These are phyloP conservation scores for Sitta carolinensis DNA, from an alignment of 2,797 vertebrate species.

Conservation along the genomic window DNA sequence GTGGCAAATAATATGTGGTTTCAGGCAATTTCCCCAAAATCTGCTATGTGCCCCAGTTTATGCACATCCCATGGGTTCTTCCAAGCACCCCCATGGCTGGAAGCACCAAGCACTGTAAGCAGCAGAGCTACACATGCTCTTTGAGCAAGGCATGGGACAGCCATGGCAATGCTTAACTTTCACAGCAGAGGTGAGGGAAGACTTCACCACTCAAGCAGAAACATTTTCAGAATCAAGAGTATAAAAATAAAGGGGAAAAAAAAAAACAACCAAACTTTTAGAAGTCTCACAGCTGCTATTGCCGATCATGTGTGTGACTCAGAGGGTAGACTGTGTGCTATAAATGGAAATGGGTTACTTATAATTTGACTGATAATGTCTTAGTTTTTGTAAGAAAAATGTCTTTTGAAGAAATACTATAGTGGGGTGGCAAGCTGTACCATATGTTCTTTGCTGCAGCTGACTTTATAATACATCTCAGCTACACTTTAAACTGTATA, in stretches of 20 bases:
- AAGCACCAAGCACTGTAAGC: fast-evolving
- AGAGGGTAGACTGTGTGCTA: conserved; percentile 61
- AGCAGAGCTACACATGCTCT: fast-evolving
- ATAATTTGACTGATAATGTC: conserved; percentile 70
- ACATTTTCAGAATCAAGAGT: conserved; percentile 13
- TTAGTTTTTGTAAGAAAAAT: conserved; percentile 65
- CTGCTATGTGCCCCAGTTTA: not conserved
- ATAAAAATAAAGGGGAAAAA: conserved; percentile 24
- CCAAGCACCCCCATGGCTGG: not conserved
- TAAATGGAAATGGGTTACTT: conserved; percentile 73
- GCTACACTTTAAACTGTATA: conserved; percentile 49
- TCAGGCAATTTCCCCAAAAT: not conserved
- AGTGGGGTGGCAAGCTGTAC: conserved; percentile 42
- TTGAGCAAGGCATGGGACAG: not conserved
- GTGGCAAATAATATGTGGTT: not conserved
- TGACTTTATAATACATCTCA: conserved; percentile 59
- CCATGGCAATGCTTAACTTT: not conserved
- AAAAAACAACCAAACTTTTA: not conserved
- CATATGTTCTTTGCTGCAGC: conserved; percentile 67
- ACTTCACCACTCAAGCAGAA: not conserved
- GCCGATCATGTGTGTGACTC: conserved; percentile 40
- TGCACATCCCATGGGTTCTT: not conserved
- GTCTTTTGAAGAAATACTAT: conserved; percentile 65
- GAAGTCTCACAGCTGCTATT: conserved; percentile 63
- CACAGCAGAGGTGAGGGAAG: not conserved